phyloP scores from a whole-genome alignment of 2,888 invertebrate genomes.

The Rhaphigaster nebulosa region DNA sequence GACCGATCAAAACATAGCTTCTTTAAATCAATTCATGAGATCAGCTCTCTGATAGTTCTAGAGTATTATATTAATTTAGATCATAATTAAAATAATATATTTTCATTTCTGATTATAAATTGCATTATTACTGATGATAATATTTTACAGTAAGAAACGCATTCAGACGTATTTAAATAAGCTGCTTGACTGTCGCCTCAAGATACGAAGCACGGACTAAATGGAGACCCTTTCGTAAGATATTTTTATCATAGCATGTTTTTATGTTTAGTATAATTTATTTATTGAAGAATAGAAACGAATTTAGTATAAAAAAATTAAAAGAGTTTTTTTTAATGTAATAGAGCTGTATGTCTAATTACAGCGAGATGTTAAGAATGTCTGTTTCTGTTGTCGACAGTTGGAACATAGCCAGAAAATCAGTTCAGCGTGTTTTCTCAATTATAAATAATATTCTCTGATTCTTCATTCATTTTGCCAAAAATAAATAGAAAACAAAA shows the following conservation, averaged over 20 bases:
- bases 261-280: neutral
- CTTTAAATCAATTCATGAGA: too few relatives aligned
- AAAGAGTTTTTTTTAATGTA: neutral
- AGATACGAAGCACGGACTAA: neutral
- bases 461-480: too few relatives aligned
- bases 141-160: neutral
- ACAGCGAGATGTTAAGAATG: neutral
- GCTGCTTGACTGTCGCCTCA: neutral
- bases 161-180: neutral
- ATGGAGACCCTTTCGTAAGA: neutral
- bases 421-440: neutral
- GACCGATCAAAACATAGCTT: too few relatives aligned
- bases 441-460: neutral
- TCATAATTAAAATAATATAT: neutral
- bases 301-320: neutral
- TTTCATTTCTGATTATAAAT: neutral
- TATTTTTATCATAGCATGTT: neutral
- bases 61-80: neutral
- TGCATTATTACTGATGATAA: neutral
- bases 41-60: too few relatives aligned
- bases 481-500: too few relatives aligned
- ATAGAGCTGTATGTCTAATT: neutral
- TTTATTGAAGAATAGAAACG: neutral
- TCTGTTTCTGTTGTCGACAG: neutral
- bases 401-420: neutral